phyloP scores from a whole-genome alignment of 2,113 vertebrate genomes.

The Petromus typicus region DNA sequence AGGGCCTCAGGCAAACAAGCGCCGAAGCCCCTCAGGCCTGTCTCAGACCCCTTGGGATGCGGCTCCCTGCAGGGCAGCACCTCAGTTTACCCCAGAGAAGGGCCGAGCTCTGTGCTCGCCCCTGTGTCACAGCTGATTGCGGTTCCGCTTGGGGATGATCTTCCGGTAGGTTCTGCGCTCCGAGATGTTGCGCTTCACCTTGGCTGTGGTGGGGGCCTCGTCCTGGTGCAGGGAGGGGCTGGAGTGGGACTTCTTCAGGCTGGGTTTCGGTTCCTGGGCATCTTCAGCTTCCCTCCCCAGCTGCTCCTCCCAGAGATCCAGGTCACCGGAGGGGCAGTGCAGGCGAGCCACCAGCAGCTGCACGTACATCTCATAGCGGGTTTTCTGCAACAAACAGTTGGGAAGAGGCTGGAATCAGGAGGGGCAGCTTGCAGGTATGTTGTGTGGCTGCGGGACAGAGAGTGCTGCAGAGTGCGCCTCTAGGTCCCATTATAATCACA shows the following conservation, averaged over 20 bases:
- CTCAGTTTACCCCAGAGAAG: neutral
- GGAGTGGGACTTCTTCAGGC: slow-evolving; percentile 92
- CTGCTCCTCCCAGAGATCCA: slow-evolving; percentile 87
- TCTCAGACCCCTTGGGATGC: accelerated
- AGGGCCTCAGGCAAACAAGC: neutral
- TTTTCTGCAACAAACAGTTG: slow-evolving; percentile 84
- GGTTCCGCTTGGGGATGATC: slow-evolving; percentile 90
- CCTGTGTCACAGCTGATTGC: slow-evolving; percentile 86
- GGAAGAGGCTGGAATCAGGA: neutral
- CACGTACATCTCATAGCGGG: slow-evolving; percentile 92
- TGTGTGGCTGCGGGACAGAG: neutral
- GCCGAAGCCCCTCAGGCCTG: neutral
- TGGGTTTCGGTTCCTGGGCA: slow-evolving; percentile 46
- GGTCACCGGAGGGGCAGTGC: slow-evolving; percentile 66
- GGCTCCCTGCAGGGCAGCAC: neutral
- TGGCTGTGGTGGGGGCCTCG: slow-evolving; percentile 82
- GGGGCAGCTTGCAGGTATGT: neutral
- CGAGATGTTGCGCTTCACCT: slow-evolving; percentile 94
- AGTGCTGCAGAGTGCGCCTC: neutral
- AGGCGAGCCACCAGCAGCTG: slow-evolving; percentile 89
- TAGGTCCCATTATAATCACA: neutral
- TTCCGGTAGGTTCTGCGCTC: slow-evolving; percentile 94
- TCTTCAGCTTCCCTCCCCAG: slow-evolving; percentile 71
- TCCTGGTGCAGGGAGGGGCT: slow-evolving; percentile 93
- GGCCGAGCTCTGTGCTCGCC: accelerated